A percentile compares a stretch with the other conserved stretches of the same genome.
These are phyloP conservation scores for Suncus etruscus DNA, from an alignment of 2,113 vertebrate species.

Conservation along the genomic window DNA sequence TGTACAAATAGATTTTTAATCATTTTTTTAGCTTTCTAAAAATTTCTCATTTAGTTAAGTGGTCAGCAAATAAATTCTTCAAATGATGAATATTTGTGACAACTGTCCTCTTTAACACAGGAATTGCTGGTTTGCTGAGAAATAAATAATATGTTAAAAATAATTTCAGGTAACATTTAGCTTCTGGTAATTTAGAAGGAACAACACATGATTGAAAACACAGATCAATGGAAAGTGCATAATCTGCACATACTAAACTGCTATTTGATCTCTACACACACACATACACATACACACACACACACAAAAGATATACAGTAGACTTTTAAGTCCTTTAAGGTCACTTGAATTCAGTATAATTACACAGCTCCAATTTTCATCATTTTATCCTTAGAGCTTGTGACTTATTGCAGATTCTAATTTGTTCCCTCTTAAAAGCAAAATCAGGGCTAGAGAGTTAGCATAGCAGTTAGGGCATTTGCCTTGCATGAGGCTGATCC, in stretches of 20 bases:
- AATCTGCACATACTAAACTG: no score
- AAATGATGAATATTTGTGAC: not conserved
- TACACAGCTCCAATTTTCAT: no score
- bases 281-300: no score
- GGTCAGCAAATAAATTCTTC: slow-evolving; percentile 49
- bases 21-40: slow-evolving; percentile 66
- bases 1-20: slow-evolving; percentile 45
- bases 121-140: slow-evolving; percentile 22
- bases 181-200: not conserved
- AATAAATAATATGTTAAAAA: slow-evolving; percentile 13
- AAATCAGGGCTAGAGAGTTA: no score
- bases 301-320: not conserved
- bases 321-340: not conserved
- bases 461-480: no score
- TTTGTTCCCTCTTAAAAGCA: no score
- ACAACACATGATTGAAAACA: no score
- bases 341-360: not conserved
- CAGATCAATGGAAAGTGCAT: no score
- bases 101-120: slow-evolving; percentile 12
- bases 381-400: no score
- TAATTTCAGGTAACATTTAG: not conserved
- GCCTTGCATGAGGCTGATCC: no score
- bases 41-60: slow-evolving; percentile 46
- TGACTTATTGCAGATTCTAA: no score
- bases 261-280: no score